phyloP scores from a whole-genome alignment of 2,113 vertebrate genomes.

The Trematocara stigmaticum region DNA sequence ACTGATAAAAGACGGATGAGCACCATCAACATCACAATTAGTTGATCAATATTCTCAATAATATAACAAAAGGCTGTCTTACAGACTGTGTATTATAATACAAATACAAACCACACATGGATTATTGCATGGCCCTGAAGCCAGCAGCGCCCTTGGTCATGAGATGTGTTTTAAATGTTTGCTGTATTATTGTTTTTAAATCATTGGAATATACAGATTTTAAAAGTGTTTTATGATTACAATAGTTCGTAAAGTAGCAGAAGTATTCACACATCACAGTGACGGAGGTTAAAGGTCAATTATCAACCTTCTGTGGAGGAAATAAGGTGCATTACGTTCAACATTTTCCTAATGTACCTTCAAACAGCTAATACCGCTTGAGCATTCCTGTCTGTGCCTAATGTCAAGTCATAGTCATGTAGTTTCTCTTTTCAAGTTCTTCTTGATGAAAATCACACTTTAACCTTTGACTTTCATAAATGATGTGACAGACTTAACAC shows the following conservation, averaged over 20 bases:
- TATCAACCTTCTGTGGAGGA: background rate
- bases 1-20: background rate
- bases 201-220: rapidly evolving
- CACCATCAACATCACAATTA: background rate
- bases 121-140: background rate
- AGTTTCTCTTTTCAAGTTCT: background rate
- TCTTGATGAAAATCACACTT: background rate
- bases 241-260: background rate
- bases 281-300: background rate
- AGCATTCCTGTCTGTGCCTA: background rate
- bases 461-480: background rate
- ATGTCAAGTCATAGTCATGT: background rate
- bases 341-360: rapidly evolving
- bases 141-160: background rate
- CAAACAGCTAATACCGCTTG: rapidly evolving
- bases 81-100: rapidly evolving
- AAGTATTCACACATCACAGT: background rate
- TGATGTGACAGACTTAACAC: background rate
- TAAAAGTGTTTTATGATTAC: background rate
- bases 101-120: background rate
- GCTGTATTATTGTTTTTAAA: background rate
- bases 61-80: background rate
- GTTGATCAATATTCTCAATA: background rate
- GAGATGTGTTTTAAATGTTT: background rate
- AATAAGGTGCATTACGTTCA: background rate